A percentile compares a stretch with the other conserved stretches of the same genome.
Evolutionary conservation across 2,113 vertebrate species (phyloP).

Genomic region (Onychostruthus taczanowskii): DNA sequence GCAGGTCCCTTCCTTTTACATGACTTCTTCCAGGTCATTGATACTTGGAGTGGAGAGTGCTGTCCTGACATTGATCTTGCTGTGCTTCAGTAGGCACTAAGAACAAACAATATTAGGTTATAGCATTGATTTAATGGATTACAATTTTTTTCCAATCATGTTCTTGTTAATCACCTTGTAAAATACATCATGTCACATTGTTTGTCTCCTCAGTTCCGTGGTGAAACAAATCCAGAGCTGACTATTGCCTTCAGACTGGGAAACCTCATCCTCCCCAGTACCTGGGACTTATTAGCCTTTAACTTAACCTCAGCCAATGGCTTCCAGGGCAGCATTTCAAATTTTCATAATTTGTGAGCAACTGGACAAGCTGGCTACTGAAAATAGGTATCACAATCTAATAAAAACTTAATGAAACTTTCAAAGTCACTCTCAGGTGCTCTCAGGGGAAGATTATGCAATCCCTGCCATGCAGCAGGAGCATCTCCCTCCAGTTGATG

Average conservation of each 20-base stretch:
- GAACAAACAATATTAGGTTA: conserved; percentile 68
- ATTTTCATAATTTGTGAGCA: background rate
- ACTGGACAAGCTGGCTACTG: background rate
- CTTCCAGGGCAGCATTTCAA: background rate
- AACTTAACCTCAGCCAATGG: background rate
- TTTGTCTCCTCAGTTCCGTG: background rate
- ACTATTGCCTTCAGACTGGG: background rate
- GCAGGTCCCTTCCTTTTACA: background rate
- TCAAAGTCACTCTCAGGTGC: background rate
- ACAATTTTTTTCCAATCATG: conserved; percentile 53
- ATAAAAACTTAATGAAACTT: conserved; percentile 39
- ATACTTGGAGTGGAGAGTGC: conserved; percentile 60
- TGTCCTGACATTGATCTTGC: conserved; percentile 66
- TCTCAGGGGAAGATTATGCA: background rate
- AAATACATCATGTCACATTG: conserved; percentile 37
- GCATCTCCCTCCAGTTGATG: conserved; percentile 11
- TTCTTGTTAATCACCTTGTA: conserved; percentile 65
- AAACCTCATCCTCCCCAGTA: background rate
- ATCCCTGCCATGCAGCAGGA: background rate
- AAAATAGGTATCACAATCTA: background rate
- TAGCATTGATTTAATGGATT: conserved; percentile 72
- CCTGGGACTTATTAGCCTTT: background rate
- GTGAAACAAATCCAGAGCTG: background rate
- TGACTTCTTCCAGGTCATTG: conserved; percentile 52
- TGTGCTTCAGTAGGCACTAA: conserved; percentile 56